Base-by-base conservation (phyloP, 1,140 invertebrate species). In the Atta texana region DNA sequence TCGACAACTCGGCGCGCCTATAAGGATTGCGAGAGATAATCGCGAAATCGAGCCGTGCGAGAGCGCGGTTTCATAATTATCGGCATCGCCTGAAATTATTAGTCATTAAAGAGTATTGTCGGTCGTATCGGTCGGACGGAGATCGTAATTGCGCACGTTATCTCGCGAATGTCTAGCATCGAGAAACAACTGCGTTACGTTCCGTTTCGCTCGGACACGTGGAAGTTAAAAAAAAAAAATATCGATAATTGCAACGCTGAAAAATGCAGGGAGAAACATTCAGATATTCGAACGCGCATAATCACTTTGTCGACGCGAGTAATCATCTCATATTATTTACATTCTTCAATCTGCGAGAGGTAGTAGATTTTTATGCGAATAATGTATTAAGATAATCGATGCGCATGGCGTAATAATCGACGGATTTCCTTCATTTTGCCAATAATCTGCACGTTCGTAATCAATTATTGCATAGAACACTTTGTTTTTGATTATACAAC, bases 41-140 rank as follows among this genome's bases (percentile, higher is more conserved):
- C 80, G 69, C 39, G 55, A 84, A 61, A 84, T 75, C 80, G 80
- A 82, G 55, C 53, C 78, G 68, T 31, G 66, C n/a, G 31, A 53
- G 77, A 55, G 57, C 78, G 78, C 80, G 55, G 18, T 75, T 75
- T 84, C 55, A 75, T 84, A 74, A 84, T 84, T 84, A 84, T 84
- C 80, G 69, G 69, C 80, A 84, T 84, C 69, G 24, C 55, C 28
- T 61, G 55, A 84, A 84, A 75, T 84, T 84, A 75, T 84, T 75
- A 82, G 68, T 84, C 69, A 63, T 82, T 82, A 74, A 74, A 74
- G 69, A 34, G 69, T 61, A 84, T 84, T 74, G 80, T 84, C 80
- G 80, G 80, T 28, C 34, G 68, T 74, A 16, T 61, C 76, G 76
- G 28, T 64, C 69, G 68, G 34, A 28, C 49, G 80, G 34, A 34